A percentile compares a stretch with the other conserved stretches of the same genome.
Conservation (phyloP, 2,113 vertebrate species). For the Xerus inauris region DNA sequence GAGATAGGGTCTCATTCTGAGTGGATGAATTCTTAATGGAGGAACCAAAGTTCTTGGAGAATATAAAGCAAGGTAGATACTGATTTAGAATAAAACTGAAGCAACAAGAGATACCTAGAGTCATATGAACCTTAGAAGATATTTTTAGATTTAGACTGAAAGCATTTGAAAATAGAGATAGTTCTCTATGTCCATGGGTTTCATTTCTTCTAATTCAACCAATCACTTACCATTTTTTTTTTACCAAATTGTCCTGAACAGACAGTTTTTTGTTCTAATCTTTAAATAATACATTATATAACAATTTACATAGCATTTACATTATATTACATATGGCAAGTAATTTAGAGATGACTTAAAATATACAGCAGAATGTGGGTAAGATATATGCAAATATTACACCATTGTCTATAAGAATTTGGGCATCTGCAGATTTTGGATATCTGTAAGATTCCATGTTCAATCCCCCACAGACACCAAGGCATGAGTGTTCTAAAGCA, state of each 20-base stretch:
- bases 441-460: background rate
- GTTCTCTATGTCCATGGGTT: background rate
- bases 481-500: background rate
- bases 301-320: no score
- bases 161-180: background rate
- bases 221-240: background rate
- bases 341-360: background rate
- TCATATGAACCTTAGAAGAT: background rate
- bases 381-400: background rate
- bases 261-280: background rate
- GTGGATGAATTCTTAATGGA: background rate
- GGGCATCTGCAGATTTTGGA: no score
- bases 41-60: background rate
- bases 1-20: no score
- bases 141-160: conserved; percentile 1
- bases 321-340: background rate
- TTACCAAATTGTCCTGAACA: no score
- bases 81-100: background rate
- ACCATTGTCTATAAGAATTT: background rate
- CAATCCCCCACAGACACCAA: background rate
- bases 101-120: background rate
- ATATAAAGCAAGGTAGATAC: background rate
- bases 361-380: background rate
- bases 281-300: no score
- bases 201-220: background rate